Conservation (phyloP, 2,113 vertebrate species). For the Hemiscyllium ocellatum region DNA sequence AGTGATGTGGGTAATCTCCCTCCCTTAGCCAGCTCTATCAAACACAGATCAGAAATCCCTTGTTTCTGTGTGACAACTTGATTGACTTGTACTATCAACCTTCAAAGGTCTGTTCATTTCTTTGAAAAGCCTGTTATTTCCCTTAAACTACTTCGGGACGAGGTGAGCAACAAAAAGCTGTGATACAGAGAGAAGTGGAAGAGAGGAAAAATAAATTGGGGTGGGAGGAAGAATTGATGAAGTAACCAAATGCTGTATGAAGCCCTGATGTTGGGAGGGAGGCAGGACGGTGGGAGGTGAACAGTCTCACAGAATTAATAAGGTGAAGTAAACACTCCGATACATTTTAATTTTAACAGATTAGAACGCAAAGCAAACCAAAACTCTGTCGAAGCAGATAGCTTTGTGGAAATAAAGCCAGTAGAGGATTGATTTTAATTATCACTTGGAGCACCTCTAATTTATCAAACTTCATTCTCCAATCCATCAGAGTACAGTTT, state of each 20-base stretch:
- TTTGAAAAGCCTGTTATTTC: not conserved
- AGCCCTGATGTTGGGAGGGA: not conserved
- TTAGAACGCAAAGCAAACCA: not conserved
- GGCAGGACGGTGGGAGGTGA: not conserved
- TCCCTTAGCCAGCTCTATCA: not conserved
- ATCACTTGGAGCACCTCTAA: not conserved
- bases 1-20: not conserved
- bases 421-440: not conserved
- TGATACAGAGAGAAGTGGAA: not conserved
- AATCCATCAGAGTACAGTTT: not conserved
- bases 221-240: not conserved
- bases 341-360: not conserved
- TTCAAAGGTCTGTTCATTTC: not conserved
- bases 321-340: not conserved
- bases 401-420: not conserved
- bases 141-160: not conserved
- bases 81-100: not conserved
- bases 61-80: not conserved
- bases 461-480: not conserved
- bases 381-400: not conserved
- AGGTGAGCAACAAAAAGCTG: not conserved
- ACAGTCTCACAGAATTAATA: not conserved
- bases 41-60: not conserved
- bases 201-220: not conserved
- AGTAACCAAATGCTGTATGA: not conserved